Evolutionary conservation across 2,797 vertebrate species (phyloP), one percentile per base, ranked within the genome.

Genomic region (Apogon talboti): DNA sequence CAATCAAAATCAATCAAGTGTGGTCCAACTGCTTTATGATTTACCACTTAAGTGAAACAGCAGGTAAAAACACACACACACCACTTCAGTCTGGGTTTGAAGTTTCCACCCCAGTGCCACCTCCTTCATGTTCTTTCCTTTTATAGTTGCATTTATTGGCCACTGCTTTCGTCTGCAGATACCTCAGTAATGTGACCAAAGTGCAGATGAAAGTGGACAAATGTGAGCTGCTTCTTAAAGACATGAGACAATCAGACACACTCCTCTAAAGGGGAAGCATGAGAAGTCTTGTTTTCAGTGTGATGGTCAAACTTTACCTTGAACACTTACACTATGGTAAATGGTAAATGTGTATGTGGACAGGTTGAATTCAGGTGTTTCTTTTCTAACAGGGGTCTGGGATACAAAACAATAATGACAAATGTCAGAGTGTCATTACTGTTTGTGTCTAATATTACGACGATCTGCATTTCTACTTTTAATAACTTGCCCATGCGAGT

Each of bases 301-400:
- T 33, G n/a, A n/a, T n/a, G n/a, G 12, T 57, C n/a, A 28, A 8
- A 7, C 49, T 66, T 76, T 48, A 51, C 76, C 81, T 85, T 85
- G 75, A 86, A 71, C 78, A 87, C 50, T 49, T 66, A n/a, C 44
- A 15, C 19, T 37, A 9, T 81, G 83, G 77, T 58, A 71, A 84
- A n/a, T n/a, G n/a, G n/a, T n/a, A n/a, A n/a, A n/a, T n/a, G n/a
- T n/a, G n/a, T n/a, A 55, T 86, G 65, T 13, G 35, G 61, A 62
- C 61, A 41, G 76, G n/a, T 84, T 76, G 68, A 78, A 49, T 37
- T 7, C 76, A 35, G n/a, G n/a, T n/a, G n/a, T n/a, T n/a, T n/a
- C n/a, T n/a, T n/a, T n/a, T n/a, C n/a, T n/a, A n/a, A n/a, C n/a
- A n/a, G n/a, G n/a, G n/a, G n/a, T n/a, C n/a, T n/a, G n/a, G n/a